These are phyloP conservation scores for Ammodytes dubius DNA, from an alignment of 2,113 vertebrate species.

Conservation along the genomic window DNA sequence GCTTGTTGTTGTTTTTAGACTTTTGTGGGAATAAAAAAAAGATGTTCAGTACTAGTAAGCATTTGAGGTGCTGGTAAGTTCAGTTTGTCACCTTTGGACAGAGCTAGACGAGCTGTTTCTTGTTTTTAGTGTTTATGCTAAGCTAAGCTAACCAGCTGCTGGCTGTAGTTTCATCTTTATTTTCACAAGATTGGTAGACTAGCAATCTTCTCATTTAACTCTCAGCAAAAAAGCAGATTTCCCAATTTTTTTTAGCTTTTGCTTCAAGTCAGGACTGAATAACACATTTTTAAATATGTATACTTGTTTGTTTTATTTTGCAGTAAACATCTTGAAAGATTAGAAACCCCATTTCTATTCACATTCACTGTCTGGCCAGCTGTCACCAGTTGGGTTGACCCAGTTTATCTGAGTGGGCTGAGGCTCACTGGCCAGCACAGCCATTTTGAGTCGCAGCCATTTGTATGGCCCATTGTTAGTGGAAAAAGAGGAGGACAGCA, in stretches of 20 bases:
- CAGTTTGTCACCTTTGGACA: not conserved
- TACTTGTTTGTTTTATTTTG: not conserved
- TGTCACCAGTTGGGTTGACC: slow-evolving; percentile 72
- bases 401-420: slow-evolving; percentile 74
- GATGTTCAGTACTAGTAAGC: not conserved
- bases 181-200: not conserved
- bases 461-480: slow-evolving; percentile 58
- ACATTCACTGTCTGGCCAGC: slow-evolving; percentile 37
- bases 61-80: not conserved
- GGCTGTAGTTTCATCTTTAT: not conserved
- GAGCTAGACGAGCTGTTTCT: not conserved
- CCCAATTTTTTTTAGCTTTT: not conserved
- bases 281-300: not conserved
- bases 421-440: slow-evolving; percentile 65
- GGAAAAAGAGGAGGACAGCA: slow-evolving; percentile 33
- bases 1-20: not conserved
- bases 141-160: not conserved
- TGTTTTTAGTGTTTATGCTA: not conserved
- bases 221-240: not conserved
- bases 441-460: slow-evolving; percentile 70
- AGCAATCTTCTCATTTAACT: not conserved
- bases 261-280: not conserved
- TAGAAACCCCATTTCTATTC: slow-evolving; percentile 3
- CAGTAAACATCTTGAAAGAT: not conserved
- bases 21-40: not conserved